These are phyloP conservation scores for Atherix ibis DNA, from an alignment of 2,888 invertebrate species.

Conservation along the genomic window DNA sequence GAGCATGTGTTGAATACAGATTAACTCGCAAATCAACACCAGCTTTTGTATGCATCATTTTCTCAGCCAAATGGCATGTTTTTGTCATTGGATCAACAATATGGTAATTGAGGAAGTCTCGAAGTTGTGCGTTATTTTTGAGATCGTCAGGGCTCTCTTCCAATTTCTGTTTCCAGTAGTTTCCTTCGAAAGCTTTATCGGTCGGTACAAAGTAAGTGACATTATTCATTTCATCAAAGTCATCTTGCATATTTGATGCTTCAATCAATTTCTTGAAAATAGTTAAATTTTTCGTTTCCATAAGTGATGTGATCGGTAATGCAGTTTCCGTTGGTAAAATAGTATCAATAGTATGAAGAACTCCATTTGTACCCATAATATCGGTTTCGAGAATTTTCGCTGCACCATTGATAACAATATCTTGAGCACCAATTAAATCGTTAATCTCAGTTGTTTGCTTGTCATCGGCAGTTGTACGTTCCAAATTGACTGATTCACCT, in stretches of 20 bases:
- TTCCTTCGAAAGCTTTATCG: constrained; percentile 43
- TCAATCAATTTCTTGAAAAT: constrained; percentile 40
- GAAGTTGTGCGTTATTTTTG: constrained; percentile 32
- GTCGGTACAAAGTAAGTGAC: constrained; percentile 48
- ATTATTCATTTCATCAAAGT: constrained; percentile 40
- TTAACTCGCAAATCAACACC: constrained; percentile 40
- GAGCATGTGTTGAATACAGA: constrained; percentile 40
- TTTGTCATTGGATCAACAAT: constrained; percentile 39
- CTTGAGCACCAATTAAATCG: constrained; percentile 34
- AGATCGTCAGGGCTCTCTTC: constrained; percentile 27
- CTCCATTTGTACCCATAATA: constrained; percentile 55
- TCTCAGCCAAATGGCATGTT: constrained; percentile 41
- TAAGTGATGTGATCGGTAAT: constrained; percentile 30
- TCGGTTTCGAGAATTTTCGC: constrained; percentile 43
- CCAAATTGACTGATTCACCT: constrained; percentile 27
- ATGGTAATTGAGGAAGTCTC: constrained; percentile 46
- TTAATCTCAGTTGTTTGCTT: constrained; percentile 34
- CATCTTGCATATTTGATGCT: constrained; percentile 37
- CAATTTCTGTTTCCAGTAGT: constrained; percentile 25
- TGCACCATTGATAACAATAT: constrained; percentile 40
- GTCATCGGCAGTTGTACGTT: constrained; percentile 31
- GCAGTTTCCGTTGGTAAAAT: constrained; percentile 46
- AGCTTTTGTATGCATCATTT: constrained; percentile 34
- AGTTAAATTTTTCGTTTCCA: constrained; percentile 43
- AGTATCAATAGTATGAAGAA: constrained; percentile 50